These are phyloP conservation scores for Ichneumon xanthorius DNA, from an alignment of 2,888 invertebrate species.

Conservation along the genomic window DNA sequence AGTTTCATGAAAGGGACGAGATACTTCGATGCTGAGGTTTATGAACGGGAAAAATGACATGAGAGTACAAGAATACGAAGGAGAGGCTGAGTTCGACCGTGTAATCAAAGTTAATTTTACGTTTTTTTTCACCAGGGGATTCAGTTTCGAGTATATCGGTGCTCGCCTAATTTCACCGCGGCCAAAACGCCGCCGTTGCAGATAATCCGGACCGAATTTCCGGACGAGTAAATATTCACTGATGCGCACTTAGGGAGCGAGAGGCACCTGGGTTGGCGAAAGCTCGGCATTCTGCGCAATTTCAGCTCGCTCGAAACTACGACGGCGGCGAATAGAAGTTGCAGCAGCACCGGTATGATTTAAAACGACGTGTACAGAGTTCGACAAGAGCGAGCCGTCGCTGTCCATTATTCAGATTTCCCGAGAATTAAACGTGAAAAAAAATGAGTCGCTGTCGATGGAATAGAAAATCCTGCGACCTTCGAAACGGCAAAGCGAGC, in stretches of 20 bases:
- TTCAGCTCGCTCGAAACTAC: conserved; percentile 1
- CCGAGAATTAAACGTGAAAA: background rate
- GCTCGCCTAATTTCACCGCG: background rate
- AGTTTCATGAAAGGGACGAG: background rate
- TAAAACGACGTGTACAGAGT: conserved; percentile 1
- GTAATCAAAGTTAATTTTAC: background rate
- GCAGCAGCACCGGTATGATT: background rate
- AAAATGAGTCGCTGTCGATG: background rate
- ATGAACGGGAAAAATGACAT: background rate
- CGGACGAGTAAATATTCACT: conserved; percentile 13
- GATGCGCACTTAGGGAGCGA: conserved; percentile 13
- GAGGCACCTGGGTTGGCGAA: background rate
- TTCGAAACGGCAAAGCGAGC: background rate
- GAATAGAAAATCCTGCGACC: conserved; percentile 11
- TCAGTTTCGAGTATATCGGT: background rate
- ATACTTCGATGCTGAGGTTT: conserved; percentile 3
- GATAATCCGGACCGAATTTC: conserved; percentile 8
- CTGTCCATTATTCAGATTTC: conserved; percentile 5
- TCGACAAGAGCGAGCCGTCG: conserved; percentile 17
- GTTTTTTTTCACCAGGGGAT: background rate
- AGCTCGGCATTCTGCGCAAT: background rate
- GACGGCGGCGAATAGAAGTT: background rate
- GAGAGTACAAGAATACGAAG: background rate
- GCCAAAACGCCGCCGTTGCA: background rate
- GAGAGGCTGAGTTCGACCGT: background rate